Conservation (phyloP, 2,888 invertebrate species). For the Limnephilus auricula region DNA sequence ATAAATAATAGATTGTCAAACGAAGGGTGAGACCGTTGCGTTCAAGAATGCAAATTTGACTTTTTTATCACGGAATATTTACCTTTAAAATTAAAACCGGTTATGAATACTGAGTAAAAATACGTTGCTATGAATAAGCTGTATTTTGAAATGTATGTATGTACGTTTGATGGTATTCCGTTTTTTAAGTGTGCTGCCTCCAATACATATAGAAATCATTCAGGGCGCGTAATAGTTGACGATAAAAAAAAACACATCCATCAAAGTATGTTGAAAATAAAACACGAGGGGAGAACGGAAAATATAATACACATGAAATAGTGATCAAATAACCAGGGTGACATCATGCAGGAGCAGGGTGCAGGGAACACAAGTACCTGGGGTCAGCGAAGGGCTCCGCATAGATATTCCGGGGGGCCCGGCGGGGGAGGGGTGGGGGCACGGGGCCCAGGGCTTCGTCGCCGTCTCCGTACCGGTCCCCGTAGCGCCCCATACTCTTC, state of each 20-base stretch:
- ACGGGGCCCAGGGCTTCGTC: slow-evolving; percentile 79
- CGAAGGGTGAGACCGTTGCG: slow-evolving; percentile 6
- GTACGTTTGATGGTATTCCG: neutral
- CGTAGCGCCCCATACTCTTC: slow-evolving; percentile 76
- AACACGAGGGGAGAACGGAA: slow-evolving; percentile 42
- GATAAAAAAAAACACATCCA: slow-evolving; percentile 58
- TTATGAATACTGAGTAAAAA: neutral
- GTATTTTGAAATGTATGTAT: neutral
- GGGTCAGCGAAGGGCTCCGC: slow-evolving; percentile 82
- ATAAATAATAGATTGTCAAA: neutral
- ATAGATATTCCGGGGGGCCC: slow-evolving; percentile 81
- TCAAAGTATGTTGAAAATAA: slow-evolving; percentile 57
- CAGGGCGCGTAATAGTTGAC: slow-evolving; percentile 49
- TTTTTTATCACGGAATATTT: slow-evolving; percentile 8
- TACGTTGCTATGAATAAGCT: neutral
- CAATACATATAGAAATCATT: neutral
- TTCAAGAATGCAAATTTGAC: slow-evolving; percentile 39
- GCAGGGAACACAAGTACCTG: slow-evolving; percentile 70
- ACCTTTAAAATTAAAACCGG: slow-evolving; percentile 36
- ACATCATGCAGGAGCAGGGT: neutral
- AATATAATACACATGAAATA: slow-evolving; percentile 52
- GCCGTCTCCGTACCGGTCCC: slow-evolving; percentile 74
- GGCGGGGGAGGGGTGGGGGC: slow-evolving; percentile 80
- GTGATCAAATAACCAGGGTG: neutral
- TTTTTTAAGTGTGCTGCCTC: neutral